phyloP scores from a whole-genome alignment of 2,888 invertebrate species.

The Oligia fasciuncula region DNA sequence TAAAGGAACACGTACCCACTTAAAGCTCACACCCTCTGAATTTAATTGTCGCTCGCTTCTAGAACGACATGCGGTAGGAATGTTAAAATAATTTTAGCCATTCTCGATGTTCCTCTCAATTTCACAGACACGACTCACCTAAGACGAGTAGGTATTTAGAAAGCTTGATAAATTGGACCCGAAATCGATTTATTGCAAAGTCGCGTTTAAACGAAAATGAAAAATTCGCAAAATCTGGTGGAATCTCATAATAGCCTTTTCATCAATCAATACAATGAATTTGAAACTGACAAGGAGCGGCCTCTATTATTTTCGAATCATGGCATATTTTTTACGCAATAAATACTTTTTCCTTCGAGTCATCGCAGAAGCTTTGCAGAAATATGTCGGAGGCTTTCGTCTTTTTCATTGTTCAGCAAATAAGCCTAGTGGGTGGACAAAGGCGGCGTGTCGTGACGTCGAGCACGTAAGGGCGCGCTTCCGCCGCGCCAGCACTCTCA shows the following conservation, averaged over 20 bases:
- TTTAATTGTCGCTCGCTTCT: conserved; percentile 76
- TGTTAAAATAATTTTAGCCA: conserved; percentile 78
- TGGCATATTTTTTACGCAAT: conserved; percentile 76
- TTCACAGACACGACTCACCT: conserved; percentile 78
- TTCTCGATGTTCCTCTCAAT: conserved; percentile 80
- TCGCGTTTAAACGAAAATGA: conserved; percentile 83
- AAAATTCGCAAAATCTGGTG: conserved; percentile 84
- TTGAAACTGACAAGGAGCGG: conserved; percentile 75
- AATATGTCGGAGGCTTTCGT: conserved; percentile 84
- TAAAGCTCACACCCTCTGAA: conserved; percentile 73
- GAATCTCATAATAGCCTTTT: conserved; percentile 85
- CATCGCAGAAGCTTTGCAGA: conserved; percentile 76
- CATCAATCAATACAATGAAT: conserved; percentile 87
- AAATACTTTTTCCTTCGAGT: conserved; percentile 73
- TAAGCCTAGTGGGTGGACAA: conserved; percentile 90
- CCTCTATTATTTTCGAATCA: conserved; percentile 80
- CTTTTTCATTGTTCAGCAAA: conserved; percentile 90
- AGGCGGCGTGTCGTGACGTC: conserved; percentile 87
- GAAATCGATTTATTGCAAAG: conserved; percentile 84
- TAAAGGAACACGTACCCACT: conserved; percentile 71
- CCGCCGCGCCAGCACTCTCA: conserved; percentile 88
- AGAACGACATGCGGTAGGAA: conserved; percentile 75
- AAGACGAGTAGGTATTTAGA: conserved; percentile 82
- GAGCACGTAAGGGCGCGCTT: conserved; percentile 88
- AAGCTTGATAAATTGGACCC: conserved; percentile 84